Evolutionary conservation across 2,797 vertebrate species (phyloP).

Genomic region (Falco biarmicus): DNA sequence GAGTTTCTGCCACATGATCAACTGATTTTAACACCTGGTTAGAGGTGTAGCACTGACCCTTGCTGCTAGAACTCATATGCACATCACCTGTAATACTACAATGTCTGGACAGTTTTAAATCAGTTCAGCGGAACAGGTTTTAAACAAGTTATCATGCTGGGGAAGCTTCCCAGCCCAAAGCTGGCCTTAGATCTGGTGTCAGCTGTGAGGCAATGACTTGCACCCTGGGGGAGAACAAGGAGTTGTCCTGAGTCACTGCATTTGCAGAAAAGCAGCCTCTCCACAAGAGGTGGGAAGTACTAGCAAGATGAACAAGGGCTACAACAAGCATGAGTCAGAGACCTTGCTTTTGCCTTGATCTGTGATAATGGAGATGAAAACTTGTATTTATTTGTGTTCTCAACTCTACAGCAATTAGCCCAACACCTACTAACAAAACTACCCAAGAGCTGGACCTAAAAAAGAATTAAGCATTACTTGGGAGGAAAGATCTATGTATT

Average conservation of each 20-base stretch:
- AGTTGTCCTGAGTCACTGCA: constrained; percentile 29
- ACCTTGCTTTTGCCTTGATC: constrained; percentile 22
- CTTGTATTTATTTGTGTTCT: neutral
- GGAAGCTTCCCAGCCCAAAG: neutral
- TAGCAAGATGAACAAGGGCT: neutral
- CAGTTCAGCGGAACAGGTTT: neutral
- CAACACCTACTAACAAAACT: neutral
- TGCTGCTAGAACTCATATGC: neutral
- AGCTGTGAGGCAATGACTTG: neutral
- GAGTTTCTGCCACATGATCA: neutral
- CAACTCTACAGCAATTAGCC: neutral
- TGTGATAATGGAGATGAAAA: constrained; percentile 23
- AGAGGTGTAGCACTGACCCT: neutral
- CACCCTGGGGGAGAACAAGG: neutral
- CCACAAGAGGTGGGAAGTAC: neutral
- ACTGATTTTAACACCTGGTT: neutral
- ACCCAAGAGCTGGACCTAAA: neutral
- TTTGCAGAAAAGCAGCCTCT: constrained; percentile 17
- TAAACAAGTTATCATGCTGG: neutral
- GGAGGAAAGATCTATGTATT: neutral
- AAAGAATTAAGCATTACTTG: neutral
- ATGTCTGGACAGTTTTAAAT: neutral
- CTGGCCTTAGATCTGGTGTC: neutral
- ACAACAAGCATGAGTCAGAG: constrained; percentile 2
- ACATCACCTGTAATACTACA: neutral